These are phyloP conservation scores for Neoaliturus tenellus DNA, from an alignment of 2,888 invertebrate genomes.

Conservation along the genomic window DNA sequence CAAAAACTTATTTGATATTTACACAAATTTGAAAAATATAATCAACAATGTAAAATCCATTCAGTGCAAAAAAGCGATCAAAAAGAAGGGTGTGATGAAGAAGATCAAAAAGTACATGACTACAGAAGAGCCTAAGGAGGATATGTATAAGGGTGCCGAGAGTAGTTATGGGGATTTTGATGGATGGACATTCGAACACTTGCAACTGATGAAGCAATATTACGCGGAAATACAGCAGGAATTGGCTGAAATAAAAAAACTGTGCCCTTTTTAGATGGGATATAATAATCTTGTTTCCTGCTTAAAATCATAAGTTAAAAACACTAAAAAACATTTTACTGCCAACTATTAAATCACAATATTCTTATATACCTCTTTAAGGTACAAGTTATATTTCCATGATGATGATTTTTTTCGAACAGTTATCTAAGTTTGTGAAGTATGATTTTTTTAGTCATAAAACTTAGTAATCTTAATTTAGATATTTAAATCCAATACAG, in stretches of 20 bases:
- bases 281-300: not conserved
- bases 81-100: conserved; percentile 25
- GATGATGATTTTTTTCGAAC: too few species aligned
- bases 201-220: conserved; percentile 28
- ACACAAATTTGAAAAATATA: not conserved
- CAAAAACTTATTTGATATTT: not conserved
- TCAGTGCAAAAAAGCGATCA: conserved; percentile 18
- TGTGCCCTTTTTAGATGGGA: not conserved
- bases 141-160: too few species aligned
- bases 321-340: not conserved
- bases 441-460: too few species aligned
- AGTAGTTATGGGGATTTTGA: conserved; percentile 21
- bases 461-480: too few species aligned
- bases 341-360: too few species aligned
- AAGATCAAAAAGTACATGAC: conserved; percentile 25
- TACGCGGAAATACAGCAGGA: conserved; percentile 19
- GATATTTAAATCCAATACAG: too few species aligned
- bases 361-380: too few species aligned
- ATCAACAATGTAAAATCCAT: not conserved
- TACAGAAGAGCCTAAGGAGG: not conserved
- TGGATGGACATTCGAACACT: conserved; percentile 25
- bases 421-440: too few species aligned
- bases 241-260: conserved; percentile 9
- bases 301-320: not conserved
- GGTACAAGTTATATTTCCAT: too few species aligned